Percentiles rank a stretch among this genome's conserved stretches.
Conservation (phyloP, 2,113 vertebrate species). For the Phylloscopus trochiloides region DNA sequence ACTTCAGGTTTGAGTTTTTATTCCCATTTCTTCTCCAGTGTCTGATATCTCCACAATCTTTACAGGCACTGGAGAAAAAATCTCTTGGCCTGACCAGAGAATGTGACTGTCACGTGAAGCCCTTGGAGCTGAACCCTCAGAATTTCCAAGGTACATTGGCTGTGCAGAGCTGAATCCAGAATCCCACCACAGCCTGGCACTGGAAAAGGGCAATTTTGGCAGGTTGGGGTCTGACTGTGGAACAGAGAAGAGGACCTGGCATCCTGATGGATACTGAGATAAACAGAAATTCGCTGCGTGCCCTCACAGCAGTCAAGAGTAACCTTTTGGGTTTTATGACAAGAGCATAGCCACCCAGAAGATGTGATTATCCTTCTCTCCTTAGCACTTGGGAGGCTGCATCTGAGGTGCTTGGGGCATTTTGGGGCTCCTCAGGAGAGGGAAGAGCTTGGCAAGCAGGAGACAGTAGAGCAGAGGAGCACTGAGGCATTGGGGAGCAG, state of each 20-base stretch:
- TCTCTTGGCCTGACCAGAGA: neutral
- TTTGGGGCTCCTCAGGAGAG: neutral
- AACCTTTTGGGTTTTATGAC: neutral
- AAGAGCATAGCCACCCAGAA: neutral
- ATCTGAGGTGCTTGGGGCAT: neutral
- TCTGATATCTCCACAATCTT: neutral
- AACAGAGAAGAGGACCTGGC: neutral
- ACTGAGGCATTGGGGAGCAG: accelerated
- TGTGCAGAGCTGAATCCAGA: neutral
- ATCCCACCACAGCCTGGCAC: neutral
- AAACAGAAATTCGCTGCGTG: neutral
- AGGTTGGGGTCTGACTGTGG: neutral
- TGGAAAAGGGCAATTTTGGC: neutral
- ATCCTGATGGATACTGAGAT: neutral
- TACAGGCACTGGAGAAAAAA: neutral
- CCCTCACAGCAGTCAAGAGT: neutral
- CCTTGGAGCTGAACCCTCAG: neutral
- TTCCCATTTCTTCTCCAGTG: neutral
- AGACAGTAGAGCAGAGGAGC: neutral
- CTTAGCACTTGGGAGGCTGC: neutral
- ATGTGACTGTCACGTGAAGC: neutral
- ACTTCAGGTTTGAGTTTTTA: neutral
- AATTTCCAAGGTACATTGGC: neutral
- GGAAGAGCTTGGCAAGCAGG: neutral
- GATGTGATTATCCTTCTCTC: neutral